phyloP scores from a whole-genome alignment of 2,113 vertebrate genomes.

The Python bivittatus region DNA sequence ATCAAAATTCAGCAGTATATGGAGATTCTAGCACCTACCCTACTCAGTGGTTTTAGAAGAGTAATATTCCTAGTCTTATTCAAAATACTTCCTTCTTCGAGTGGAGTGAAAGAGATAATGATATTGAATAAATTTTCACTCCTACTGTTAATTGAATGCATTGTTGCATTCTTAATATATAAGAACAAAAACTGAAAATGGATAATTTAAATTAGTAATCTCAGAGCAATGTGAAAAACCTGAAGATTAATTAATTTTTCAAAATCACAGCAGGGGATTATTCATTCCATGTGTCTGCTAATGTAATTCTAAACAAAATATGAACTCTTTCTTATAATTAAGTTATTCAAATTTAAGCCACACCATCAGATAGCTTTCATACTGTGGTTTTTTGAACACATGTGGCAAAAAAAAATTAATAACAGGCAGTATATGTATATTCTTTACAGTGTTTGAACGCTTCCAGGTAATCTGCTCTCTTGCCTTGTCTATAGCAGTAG shows the following conservation, averaged over 20 bases:
- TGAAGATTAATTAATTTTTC: neutral
- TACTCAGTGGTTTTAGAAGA: neutral
- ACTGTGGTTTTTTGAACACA: neutral
- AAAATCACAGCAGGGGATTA: neutral
- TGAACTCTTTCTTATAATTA: neutral
- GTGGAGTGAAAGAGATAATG: neutral
- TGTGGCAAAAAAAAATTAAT: neutral
- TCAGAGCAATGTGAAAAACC: neutral
- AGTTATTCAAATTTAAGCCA: neutral
- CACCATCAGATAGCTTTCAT: neutral
- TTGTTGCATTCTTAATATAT: neutral
- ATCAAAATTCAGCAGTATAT: neutral
- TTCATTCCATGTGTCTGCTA: neutral
- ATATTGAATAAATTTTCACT: neutral
- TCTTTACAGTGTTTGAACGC: neutral
- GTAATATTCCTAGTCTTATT: neutral
- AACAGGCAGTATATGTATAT: neutral
- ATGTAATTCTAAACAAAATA: neutral
- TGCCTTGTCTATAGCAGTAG: neutral
- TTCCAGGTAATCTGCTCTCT: neutral
- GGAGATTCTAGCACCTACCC: neutral
- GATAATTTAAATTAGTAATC: neutral
- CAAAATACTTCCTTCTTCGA: neutral
- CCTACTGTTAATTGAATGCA: neutral
- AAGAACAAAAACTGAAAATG: neutral